Base-by-base conservation (phyloP, 2,888 invertebrate genomes). In the Brachypterus glaber region DNA sequence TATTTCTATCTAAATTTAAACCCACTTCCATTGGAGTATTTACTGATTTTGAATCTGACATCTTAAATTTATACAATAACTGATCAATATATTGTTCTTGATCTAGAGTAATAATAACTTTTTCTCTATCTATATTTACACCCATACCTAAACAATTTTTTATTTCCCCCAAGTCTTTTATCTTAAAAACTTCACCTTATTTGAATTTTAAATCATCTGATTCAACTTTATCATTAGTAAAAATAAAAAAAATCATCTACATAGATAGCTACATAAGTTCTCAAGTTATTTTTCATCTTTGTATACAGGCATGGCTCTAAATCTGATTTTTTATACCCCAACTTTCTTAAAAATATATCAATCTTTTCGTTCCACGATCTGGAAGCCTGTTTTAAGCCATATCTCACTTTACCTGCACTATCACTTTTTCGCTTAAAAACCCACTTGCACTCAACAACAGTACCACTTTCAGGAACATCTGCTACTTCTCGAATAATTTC, bases 381-480 rank as follows among this genome's bases (percentile, higher is more conserved):
- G 8, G 45, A 39, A 8, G 51, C 33, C 30, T 52, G 49, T 30
- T 52, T 49, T 5, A 49, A 21, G 3, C 43, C 46, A 41, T 49
- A 49, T 5, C 48, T 12, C n/a, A 39, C 37, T 27, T 40, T 46
- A 15, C 40, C 33, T n/a, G 16, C 34, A 17, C 30, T 27, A 32
- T 36, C 24, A 11, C 1, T 33, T 34, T 44, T 47, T 24, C n/a
- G 18, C 26, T 47, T 47, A 29, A 47, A 47, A 1, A 44, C 40
- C 42, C 42, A 44, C 26, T 40, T 44, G 29, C 30, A 29, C 25
- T 26, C 8, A 34, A 18, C 2, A 16, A n/a, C n/a, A n/a, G n/a
- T n/a, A n/a, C n/a, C n/a, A n/a, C 39, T n/a, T n/a, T 13, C 16
- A 16, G 15, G 17, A 8, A 37, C 37, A 31, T 18, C 1, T 43